phyloP scores from a whole-genome alignment of 92 coral and sea anemone genomes.

The Desmophyllum pertusum region DNA sequence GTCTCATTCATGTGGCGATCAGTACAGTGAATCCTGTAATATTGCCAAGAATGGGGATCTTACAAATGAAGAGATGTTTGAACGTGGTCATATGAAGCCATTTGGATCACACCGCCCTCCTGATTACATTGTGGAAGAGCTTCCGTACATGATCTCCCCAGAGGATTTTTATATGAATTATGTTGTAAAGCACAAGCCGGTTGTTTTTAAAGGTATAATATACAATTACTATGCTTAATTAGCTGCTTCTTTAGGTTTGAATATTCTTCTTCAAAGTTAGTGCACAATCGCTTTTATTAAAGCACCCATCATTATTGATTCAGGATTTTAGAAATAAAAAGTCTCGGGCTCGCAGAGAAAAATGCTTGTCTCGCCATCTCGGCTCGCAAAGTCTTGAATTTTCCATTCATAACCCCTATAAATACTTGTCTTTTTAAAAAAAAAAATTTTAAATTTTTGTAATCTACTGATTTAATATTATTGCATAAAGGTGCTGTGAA shows the following conservation, averaged over 20 bases:
- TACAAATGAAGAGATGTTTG: constrained; percentile 77
- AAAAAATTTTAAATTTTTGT: not conserved
- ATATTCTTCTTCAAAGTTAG: not conserved
- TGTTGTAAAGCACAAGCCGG: constrained; percentile 96
- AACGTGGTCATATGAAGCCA: constrained; percentile 90
- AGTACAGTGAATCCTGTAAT: constrained; percentile 63
- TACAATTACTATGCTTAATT: not conserved
- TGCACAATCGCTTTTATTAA: no score
- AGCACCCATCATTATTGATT: no score
- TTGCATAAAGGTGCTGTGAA: constrained; percentile 80
- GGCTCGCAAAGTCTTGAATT: no score
- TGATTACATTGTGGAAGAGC: constrained; percentile 84
- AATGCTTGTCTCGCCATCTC: no score
- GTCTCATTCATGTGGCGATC: constrained; percentile 35
- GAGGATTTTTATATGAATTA: constrained; percentile 96
- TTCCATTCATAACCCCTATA: no score
- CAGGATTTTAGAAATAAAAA: no score
- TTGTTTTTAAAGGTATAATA: constrained; percentile 93
- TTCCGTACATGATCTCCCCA: constrained; percentile 91
- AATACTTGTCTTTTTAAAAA: not conserved
- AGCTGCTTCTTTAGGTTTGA: not conserved
- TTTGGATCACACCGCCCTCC: constrained; percentile 99
- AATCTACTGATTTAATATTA: not conserved
- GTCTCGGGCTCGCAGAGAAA: no score
- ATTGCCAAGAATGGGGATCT: constrained; percentile 25